phyloP scores from a whole-genome alignment of 2,797 vertebrate genomes.

The Malacoraja senta region DNA sequence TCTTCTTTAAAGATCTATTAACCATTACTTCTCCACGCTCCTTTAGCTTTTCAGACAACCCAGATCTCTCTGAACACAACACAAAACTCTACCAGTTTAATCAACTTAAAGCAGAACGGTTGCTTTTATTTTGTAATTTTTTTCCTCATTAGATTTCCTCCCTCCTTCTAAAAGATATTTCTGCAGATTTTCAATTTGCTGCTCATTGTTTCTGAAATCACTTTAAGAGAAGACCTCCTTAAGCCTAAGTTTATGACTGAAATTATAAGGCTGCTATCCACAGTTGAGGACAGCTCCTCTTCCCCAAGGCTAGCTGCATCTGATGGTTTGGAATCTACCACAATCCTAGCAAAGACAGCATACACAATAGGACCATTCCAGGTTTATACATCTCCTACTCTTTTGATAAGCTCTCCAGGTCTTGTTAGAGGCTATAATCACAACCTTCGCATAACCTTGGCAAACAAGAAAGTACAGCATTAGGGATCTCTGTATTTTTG shows the following conservation, averaged over 20 bases:
- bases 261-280: not conserved
- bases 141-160: not conserved
- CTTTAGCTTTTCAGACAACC: not conserved
- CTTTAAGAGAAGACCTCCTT: not conserved
- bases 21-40: not conserved
- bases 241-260: not conserved
- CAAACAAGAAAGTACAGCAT: not conserved
- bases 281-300: too few species aligned
- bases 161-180: not conserved
- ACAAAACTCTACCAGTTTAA: too few species aligned
- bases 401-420: not conserved
- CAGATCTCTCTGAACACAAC: not conserved
- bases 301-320: too few species aligned
- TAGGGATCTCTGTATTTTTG: too few species aligned
- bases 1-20: not conserved
- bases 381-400: not conserved
- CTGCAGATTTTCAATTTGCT: not conserved
- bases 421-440: not conserved
- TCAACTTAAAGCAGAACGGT: not conserved
- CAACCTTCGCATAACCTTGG: not conserved
- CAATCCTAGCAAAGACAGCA: not conserved
- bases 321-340: not conserved
- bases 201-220: not conserved
- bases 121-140: not conserved
- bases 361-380: not conserved